phyloP scores from a whole-genome alignment of 2,888 invertebrate species.

The Oscheius myriophilus region DNA sequence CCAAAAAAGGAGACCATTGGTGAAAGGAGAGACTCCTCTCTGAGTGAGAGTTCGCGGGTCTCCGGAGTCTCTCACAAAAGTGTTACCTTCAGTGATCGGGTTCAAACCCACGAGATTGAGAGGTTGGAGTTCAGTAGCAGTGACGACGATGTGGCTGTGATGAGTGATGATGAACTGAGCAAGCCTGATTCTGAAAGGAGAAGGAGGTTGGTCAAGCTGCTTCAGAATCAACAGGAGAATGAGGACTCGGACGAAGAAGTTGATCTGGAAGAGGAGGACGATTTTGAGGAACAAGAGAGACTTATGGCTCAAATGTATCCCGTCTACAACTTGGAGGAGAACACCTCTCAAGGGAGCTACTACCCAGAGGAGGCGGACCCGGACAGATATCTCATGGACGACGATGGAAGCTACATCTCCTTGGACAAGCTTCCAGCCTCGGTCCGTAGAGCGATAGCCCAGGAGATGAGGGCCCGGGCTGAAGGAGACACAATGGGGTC shows the following conservation, averaged over 20 bases:
- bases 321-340: conserved; percentile 38
- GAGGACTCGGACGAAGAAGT: conserved; percentile 35
- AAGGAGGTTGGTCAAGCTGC: conserved; percentile 31
- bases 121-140: conserved; percentile 43
- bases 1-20: conserved; percentile 37
- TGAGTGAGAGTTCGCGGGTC: conserved; percentile 50
- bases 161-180: conserved; percentile 56
- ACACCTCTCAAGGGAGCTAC: conserved; percentile 40
- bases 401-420: conserved; percentile 38
- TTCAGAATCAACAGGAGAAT: conserved; percentile 31
- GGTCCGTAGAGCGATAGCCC: conserved; percentile 42
- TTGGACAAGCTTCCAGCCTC: conserved; percentile 41
- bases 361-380: conserved; percentile 50
- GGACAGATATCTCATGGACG: conserved; percentile 35
- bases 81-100: conserved; percentile 57
- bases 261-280: conserved; percentile 40
- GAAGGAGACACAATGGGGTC: conserved; percentile 42
- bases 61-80: conserved; percentile 49
- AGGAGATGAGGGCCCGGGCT: conserved; percentile 33
- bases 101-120: conserved; percentile 57
- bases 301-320: conserved; percentile 35
- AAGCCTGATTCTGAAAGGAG: conserved; percentile 36
- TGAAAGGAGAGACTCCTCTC: conserved; percentile 55
- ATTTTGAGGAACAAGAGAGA: conserved; percentile 54
- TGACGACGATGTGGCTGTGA: conserved; percentile 52